Evolutionary conservation across 2,888 invertebrate species (phyloP), one percentile per base, ranked within the genome.

Genomic region (Brachynemurus nebulosus): DNA sequence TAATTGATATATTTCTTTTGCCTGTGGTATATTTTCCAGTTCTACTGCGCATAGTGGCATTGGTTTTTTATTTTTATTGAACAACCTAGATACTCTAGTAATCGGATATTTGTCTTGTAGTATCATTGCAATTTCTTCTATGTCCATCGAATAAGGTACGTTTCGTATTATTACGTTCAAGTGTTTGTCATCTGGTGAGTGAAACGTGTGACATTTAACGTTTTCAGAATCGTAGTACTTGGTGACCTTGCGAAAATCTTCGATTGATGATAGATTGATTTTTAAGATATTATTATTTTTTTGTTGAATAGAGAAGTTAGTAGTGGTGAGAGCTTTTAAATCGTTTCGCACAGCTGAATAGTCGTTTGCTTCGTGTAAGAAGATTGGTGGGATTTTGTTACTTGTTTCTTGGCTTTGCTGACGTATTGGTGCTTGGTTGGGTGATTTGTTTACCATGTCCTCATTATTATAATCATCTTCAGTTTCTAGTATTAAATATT

Each of bases 191-290:
- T 25, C 12, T 5, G 33, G 44, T 11, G 18, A 30, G 17, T 21
- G 12, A 6, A 38, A 40, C 12, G 44, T 44, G n/a, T 44, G 38
- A 17, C 27, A 44, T 8, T 33, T 25, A 38, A 44, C 40, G 18
- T 44, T 25, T 12, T 44, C 25, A 11, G 4, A 14, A 14, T 45
- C 45, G 18, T 41, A 45, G 8, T 30, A 45, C 30, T 40, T 42
- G 7, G 45, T 45, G 27, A 45, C 17, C 20, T 40, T 18, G 18
- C 45, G 19, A 23, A 17, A 45, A 16, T 45, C 41, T 20, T 45
- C 41, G 21, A 30, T 33, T 21, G 8, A 27, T 33, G 12, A 35
- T 40, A 45, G 14, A 18, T 40, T 40, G 34, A 45, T 45, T 34
- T 19, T 40, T 8, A 45, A 25, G 21, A 14, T 17, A 17, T 33